Evolutionary conservation across 2,113 vertebrate species (phyloP).

Genomic region (Anhinga anhinga): DNA sequence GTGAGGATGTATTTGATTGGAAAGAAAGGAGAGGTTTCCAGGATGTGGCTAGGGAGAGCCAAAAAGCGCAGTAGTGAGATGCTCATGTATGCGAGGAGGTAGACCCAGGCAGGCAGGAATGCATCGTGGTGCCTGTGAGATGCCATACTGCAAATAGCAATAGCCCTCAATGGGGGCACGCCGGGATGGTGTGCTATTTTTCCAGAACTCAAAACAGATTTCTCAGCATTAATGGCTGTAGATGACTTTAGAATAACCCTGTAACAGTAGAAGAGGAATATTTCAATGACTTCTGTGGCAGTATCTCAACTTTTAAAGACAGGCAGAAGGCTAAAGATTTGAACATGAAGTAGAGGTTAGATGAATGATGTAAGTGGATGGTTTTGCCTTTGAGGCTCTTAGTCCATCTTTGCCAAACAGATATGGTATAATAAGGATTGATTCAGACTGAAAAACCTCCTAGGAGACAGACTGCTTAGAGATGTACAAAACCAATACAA

Average conservation of each 20-base stretch:
- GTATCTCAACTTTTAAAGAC: background rate
- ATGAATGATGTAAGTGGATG: background rate
- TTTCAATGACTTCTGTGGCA: background rate
- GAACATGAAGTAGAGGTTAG: background rate
- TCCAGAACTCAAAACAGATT: background rate
- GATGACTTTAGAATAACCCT: background rate
- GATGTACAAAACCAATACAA: background rate
- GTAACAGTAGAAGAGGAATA: background rate
- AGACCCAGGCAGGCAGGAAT: background rate
- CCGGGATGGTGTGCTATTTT: background rate
- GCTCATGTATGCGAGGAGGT: rapidly evolving
- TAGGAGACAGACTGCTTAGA: background rate
- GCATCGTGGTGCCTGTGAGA: rapidly evolving
- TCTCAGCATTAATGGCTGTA: background rate
- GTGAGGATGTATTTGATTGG: background rate
- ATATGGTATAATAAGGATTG: background rate
- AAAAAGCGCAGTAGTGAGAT: background rate
- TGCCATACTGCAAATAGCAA: background rate
- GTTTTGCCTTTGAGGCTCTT: background rate
- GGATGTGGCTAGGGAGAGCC: background rate
- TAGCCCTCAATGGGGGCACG: background rate
- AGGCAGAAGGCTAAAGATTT: background rate
- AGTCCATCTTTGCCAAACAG: background rate
- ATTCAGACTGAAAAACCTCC: background rate
- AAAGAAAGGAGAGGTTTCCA: background rate